phyloP scores from a whole-genome alignment of 2,888 invertebrate species.

The Lepas anatifera region DNA sequence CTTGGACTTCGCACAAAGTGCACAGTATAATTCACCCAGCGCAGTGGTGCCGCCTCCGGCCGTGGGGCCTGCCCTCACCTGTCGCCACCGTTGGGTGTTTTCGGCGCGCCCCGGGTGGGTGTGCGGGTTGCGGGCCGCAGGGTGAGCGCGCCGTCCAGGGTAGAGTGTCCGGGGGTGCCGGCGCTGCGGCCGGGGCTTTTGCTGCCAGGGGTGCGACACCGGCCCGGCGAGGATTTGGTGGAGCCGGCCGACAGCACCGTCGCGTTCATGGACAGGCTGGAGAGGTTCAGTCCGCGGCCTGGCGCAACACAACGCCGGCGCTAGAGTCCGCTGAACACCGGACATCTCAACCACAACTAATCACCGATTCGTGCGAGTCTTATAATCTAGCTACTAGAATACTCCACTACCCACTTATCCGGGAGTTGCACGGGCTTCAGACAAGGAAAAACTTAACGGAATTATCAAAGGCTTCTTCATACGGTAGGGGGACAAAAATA shows the following conservation, averaged over 20 bases:
- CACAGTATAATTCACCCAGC: too few species aligned
- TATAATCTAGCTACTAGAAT: constrained; percentile 5
- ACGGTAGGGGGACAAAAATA: too few species aligned
- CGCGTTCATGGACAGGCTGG: not conserved
- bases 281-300: not conserved
- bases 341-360: too few species aligned
- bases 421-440: too few species aligned
- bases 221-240: constrained; percentile 5
- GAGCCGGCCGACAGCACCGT: not conserved
- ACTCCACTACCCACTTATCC: constrained; percentile 3
- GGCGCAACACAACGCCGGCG: not conserved
- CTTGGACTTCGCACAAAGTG: too few species aligned
- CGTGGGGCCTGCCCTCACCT: not conserved
- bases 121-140: constrained; percentile 3
- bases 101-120: not conserved
- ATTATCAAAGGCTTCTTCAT: not conserved
- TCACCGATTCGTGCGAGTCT: too few species aligned
- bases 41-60: not conserved
- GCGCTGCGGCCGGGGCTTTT: constrained; percentile 20
- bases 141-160: not conserved
- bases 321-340: not conserved
- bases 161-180: not conserved
- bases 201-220: constrained; percentile 20
- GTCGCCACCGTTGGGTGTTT: not conserved
- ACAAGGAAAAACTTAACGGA: not conserved